phyloP scores from a whole-genome alignment of 2,113 vertebrate species.

The Ophiodon elongatus region DNA sequence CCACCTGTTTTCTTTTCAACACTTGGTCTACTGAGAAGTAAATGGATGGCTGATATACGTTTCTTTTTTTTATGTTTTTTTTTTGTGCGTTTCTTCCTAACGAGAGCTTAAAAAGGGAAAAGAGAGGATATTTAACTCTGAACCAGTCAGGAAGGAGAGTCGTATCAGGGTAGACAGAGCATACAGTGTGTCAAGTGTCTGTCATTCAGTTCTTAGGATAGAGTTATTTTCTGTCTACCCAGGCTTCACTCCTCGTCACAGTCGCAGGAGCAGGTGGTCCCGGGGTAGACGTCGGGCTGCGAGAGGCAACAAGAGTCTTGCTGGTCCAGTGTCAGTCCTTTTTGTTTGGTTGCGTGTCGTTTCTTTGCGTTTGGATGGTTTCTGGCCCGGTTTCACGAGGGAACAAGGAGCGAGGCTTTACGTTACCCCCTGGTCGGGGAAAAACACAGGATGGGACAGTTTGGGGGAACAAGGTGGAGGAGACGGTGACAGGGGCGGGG shows the following conservation, averaged over 20 bases:
- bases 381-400: conserved; percentile 17
- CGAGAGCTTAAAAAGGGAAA: conserved; percentile 28
- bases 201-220: conserved; percentile 19
- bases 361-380: conserved; percentile 35
- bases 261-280: conserved; percentile 59
- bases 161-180: conserved; percentile 31
- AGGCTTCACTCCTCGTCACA: conserved; percentile 12
- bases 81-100: conserved; percentile 20
- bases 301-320: conserved; percentile 14
- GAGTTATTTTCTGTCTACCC: conserved; percentile 10
- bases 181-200: conserved; percentile 10
- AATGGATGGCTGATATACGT: neutral
- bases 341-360: conserved; percentile 10
- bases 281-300: conserved; percentile 33
- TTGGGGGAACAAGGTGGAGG: conserved; percentile 7
- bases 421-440: conserved; percentile 1
- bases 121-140: conserved; percentile 24
- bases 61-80: neutral
- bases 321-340: conserved; percentile 27
- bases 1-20: conserved; percentile 20
- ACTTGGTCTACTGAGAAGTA: conserved; percentile 18
- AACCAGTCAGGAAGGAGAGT: conserved; percentile 42
- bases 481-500: conserved; percentile 31
- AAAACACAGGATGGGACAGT: neutral
- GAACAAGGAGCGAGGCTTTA: conserved; percentile 32